Evolutionary conservation across 2,113 vertebrate species (phyloP).

Genomic region (Galbula dea): DNA sequence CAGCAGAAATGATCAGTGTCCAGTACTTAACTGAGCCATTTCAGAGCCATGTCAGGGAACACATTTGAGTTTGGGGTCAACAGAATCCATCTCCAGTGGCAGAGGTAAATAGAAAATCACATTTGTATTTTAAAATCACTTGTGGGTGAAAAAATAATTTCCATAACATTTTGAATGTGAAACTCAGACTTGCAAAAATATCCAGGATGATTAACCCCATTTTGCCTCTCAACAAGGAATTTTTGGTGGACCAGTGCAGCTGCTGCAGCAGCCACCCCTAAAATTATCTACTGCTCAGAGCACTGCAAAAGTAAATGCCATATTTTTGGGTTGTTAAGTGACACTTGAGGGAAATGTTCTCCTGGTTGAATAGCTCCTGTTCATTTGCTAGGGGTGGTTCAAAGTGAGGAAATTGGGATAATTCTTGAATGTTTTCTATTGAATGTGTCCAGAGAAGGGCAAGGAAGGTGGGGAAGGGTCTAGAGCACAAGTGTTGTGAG

Average conservation of each 20-base stretch:
- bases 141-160: neutral
- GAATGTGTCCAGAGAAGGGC: too few relatives aligned
- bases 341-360: slow-evolving; percentile 58
- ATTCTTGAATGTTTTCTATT: too few relatives aligned
- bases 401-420: slow-evolving; percentile 39
- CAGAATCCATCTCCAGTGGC: neutral
- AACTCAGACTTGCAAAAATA: neutral
- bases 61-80: neutral
- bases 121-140: neutral
- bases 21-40: neutral
- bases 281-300: slow-evolving; percentile 38
- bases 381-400: slow-evolving; percentile 32
- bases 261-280: slow-evolving; percentile 24
- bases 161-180: neutral
- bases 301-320: slow-evolving; percentile 49
- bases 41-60: neutral
- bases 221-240: neutral
- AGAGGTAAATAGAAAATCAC: neutral
- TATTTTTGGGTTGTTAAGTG: slow-evolving; percentile 59
- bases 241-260: slow-evolving; percentile 37
- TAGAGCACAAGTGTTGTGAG: too few relatives aligned
- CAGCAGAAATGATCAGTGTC: neutral
- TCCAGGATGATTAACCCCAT: neutral
- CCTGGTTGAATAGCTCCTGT: slow-evolving; percentile 41
- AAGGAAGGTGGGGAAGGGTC: too few relatives aligned